Base-by-base conservation (phyloP, 2,888 invertebrate species). In the Myopa tessellatipennis region DNA sequence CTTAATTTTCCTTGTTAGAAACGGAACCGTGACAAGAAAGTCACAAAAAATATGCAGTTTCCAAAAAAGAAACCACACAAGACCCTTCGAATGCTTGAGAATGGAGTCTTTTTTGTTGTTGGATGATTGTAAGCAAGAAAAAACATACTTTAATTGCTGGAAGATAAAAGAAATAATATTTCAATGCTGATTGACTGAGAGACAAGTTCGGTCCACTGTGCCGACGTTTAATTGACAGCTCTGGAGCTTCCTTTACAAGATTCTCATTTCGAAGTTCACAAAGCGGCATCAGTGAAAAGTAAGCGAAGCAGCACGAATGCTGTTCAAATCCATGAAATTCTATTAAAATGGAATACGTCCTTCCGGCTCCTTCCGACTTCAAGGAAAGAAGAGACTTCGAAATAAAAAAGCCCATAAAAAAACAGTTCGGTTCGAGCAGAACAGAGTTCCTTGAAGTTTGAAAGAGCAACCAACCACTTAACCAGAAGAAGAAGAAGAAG, bases 181-280 rank as follows among this genome's bases (percentile, higher is more conserved):
- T 61, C 6, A 10, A 18, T 65, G 36, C 6, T 65, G 34, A 3
- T 65, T 34, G 34, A 65, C 14, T 65, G 65, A 14, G 36, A 8
- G 38, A 38, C 34, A 14, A 12, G 34, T 65, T 14, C 14, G 3
- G 0, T 38, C 34, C 4, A 65, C 36, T 36, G 65, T 12, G 34
- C 26, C 26, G 65, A 34, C 65, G 6, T 26, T 34, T 45, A 45
- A 38, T 65, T 38, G 36, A 65, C 38, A 65, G 36, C 34, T 38
- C 65, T 36, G 14, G 16, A 40, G 40, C 34, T 65, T 76, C 18
- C 76, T 76, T 67, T 71, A 72, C 65, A 82, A 82, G 82, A 79
- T 81, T 82, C 83, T 86, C 85, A 85, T 86, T 84, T 85, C 81
- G 82, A 83, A 84, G 86, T 85, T 85, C 84, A 82, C 45, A 75